phyloP scores from a whole-genome alignment of 2,113 vertebrate species.

The Eupsittula cactorum region DNA sequence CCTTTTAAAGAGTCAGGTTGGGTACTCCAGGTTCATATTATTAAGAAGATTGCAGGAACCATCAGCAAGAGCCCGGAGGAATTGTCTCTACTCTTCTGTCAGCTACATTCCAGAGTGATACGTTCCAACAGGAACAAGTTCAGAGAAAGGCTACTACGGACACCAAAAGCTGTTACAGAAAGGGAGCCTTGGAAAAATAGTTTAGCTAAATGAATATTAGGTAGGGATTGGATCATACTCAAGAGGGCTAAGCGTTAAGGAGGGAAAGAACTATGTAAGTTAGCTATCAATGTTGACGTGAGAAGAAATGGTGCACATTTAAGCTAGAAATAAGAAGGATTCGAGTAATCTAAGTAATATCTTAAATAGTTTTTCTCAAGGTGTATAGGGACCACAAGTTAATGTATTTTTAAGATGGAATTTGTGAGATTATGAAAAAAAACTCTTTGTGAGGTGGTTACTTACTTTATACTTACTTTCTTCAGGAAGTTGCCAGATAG shows the following conservation, averaged over 20 bases:
- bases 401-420: background rate
- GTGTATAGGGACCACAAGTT: background rate
- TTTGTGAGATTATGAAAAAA: background rate
- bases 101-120: background rate
- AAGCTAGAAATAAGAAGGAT: background rate
- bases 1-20: background rate
- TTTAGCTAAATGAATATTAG: background rate
- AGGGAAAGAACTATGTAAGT: background rate
- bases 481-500: background rate
- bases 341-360: background rate
- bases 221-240: background rate
- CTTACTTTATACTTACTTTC: background rate
- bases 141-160: background rate
- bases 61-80: background rate
- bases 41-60: background rate
- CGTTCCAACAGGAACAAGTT: background rate
- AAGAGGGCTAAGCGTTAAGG: background rate
- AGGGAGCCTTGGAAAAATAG: background rate
- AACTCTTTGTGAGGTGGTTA: fast-evolving
- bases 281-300: background rate
- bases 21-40: background rate
- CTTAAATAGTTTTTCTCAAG: background rate
- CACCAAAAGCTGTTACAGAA: background rate
- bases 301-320: background rate
- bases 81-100: background rate